Percentiles rank a stretch among this genome's conserved stretches.
phyloP scores from a whole-genome alignment of 2,113 vertebrate species.

The Nesogale talazaci region DNA sequence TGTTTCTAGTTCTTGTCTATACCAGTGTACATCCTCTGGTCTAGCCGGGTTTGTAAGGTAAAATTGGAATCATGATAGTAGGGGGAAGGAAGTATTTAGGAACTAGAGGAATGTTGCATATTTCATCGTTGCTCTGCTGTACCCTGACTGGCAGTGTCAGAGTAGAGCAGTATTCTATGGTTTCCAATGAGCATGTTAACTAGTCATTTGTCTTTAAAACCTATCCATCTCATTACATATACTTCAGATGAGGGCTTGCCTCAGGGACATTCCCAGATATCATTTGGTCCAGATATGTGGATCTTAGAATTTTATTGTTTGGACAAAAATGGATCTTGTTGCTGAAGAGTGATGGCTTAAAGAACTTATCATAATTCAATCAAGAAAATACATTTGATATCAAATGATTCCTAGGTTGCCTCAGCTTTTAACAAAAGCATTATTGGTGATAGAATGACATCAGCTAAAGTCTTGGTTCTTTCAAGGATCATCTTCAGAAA shows the following conservation, averaged over 20 bases:
- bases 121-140: no score
- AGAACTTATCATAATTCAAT: background rate
- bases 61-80: no score
- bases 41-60: no score
- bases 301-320: background rate
- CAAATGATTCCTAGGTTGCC: no score
- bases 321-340: background rate
- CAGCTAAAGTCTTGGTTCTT: background rate
- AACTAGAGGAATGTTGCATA: no score
- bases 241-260: background rate
- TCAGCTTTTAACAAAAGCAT: background rate
- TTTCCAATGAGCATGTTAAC: background rate
- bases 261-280: constrained; percentile 1
- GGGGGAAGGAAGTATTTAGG: no score
- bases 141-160: no score
- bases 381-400: constrained; percentile 1
- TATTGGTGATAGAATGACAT: background rate
- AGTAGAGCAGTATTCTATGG: background rate
- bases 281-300: background rate
- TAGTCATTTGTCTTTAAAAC: background rate
- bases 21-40: no score
- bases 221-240: background rate
- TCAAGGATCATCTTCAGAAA: fast-evolving
- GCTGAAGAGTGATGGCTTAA: constrained; percentile 2
- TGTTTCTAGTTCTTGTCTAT: no score